phyloP scores from a whole-genome alignment of 2,113 vertebrate species.

The Saguinus midas region DNA sequence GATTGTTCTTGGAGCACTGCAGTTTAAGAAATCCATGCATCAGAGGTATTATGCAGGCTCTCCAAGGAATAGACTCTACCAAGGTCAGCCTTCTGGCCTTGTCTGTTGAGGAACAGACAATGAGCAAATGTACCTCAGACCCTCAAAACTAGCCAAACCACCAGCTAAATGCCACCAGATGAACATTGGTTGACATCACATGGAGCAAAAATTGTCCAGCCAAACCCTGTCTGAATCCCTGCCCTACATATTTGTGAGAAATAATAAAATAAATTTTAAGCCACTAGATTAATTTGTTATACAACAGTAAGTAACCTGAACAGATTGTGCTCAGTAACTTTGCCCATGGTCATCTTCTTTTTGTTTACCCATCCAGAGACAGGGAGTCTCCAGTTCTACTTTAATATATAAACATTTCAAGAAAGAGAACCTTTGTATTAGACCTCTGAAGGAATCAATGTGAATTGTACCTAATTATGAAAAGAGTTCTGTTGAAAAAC shows the following conservation, averaged over 20 bases:
- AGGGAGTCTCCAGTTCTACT: neutral
- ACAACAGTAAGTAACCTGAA: neutral
- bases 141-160: neutral
- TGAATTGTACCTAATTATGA: neutral
- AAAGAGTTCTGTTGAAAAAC: neutral
- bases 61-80: neutral
- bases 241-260: neutral
- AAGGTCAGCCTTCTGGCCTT: neutral
- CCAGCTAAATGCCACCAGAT: neutral
- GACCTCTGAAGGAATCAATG: neutral
- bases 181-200: neutral
- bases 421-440: neutral
- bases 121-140: neutral
- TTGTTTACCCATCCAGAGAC: neutral
- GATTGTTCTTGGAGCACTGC: neutral
- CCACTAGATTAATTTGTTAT: neutral
- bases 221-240: neutral
- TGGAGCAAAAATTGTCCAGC: neutral
- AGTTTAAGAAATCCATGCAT: neutral
- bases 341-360: neutral
- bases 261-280: neutral
- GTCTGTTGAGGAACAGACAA: neutral
- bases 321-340: neutral
- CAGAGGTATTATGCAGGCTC: neutral
- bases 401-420: neutral